phyloP scores from a whole-genome alignment of 2,888 invertebrate species.

The Hesperia comma region DNA sequence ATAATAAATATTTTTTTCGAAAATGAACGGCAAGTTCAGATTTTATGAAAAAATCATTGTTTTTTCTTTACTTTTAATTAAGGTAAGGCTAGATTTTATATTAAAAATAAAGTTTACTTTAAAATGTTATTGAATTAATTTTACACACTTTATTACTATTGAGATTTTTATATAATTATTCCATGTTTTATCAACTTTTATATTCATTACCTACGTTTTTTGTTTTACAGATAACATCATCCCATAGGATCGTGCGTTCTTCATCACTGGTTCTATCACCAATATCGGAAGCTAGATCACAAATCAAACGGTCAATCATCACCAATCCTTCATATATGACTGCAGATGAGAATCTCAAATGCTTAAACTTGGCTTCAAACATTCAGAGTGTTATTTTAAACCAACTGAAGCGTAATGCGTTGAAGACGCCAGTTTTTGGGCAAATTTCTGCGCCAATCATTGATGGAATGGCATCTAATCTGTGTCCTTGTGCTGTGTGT shows the following conservation, averaged over 20 bases:
- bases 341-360: slow-evolving; percentile 17
- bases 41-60: not conserved
- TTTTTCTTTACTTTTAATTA: not conserved
- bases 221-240: slow-evolving; percentile 17
- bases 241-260: slow-evolving; percentile 14
- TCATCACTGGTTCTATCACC: slow-evolving; percentile 12
- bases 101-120: no score
- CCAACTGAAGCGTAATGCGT: slow-evolving; percentile 14
- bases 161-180: no score
- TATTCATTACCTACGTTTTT: not conserved
- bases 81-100: not conserved
- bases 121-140: no score
- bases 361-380: slow-evolving; percentile 21
- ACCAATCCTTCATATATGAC: not conserved
- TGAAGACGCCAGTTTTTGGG: slow-evolving; percentile 19
- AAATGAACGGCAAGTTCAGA: not conserved
- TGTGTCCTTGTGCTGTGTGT: slow-evolving; percentile 19
- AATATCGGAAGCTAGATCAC: not conserved
- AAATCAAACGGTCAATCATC: slow-evolving; percentile 22
- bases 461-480: slow-evolving; percentile 16
- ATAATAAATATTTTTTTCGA: not conserved
- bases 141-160: no score
- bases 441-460: slow-evolving; percentile 13
- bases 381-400: slow-evolving; percentile 12
- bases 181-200: no score